Percentiles rank a stretch among this genome's conserved stretches.
Conservation (phyloP, 2,888 invertebrate genomes). For the Epinotia demarniana region DNA sequence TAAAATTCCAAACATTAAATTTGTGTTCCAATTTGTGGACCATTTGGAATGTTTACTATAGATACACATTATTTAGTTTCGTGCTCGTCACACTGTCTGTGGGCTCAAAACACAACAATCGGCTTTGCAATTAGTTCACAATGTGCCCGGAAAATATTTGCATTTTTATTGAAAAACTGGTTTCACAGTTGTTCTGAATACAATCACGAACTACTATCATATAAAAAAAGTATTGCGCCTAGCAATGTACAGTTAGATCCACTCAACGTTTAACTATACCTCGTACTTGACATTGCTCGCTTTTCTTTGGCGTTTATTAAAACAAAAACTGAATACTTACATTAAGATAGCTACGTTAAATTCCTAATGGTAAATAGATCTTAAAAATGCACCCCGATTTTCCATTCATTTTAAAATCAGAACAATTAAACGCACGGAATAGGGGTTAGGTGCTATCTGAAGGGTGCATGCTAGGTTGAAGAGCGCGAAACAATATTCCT, state of each 20-base stretch:
- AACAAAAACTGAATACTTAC: background rate
- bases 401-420: constrained; percentile 73
- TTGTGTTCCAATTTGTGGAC: background rate
- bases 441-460: constrained; percentile 66
- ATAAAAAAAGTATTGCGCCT: constrained; percentile 10
- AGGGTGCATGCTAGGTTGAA: constrained; percentile 72
- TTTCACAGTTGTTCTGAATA: constrained; percentile 48
- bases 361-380: constrained; percentile 42
- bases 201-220: constrained; percentile 47
- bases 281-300: background rate
- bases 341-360: constrained; percentile 1
- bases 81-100: constrained; percentile 48
- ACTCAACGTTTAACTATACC: background rate
- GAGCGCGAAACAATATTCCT: constrained; percentile 62
- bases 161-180: constrained; percentile 62
- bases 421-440: constrained; percentile 78
- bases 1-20: no score
- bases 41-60: constrained; percentile 16
- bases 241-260: background rate
- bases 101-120: constrained; percentile 57
- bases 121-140: constrained; percentile 64
- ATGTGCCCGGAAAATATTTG: constrained; percentile 62
- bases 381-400: constrained; percentile 72
- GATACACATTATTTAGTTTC: constrained; percentile 22
- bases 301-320: background rate